phyloP scores from a whole-genome alignment of 1,140 invertebrate species.

The Dinoponera quadriceps region DNA sequence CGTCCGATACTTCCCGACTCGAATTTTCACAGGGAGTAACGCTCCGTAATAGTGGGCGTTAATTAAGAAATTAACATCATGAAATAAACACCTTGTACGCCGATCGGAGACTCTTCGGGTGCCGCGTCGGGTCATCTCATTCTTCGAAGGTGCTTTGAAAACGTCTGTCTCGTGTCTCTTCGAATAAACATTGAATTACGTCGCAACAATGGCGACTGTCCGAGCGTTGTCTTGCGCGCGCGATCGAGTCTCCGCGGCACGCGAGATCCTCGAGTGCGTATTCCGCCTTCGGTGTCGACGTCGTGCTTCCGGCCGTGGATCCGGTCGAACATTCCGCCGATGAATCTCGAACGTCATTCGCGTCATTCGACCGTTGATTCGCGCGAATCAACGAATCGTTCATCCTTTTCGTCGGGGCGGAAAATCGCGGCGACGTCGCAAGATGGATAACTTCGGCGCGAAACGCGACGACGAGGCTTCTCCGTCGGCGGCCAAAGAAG shows the following conservation, averaged over 20 bases:
- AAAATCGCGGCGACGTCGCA: too few relatives aligned
- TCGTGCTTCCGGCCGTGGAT: constrained; percentile 46
- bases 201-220: neutral
- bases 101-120: too few relatives aligned
- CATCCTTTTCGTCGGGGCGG: too few relatives aligned
- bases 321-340: constrained; percentile 46
- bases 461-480: constrained; percentile 35
- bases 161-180: neutral
- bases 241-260: constrained; percentile 5
- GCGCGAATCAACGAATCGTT: constrained; percentile 7
- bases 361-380: constrained; percentile 9
- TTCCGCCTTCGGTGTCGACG: constrained; percentile 30
- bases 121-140: neutral
- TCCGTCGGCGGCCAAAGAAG: constrained; percentile 37
- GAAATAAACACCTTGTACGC: too few relatives aligned
- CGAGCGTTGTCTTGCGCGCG: neutral
- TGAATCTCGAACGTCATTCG: neutral
- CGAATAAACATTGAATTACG: neutral
- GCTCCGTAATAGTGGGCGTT: too few relatives aligned
- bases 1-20: too few relatives aligned
- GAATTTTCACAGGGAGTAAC: too few relatives aligned
- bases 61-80: too few relatives aligned
- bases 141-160: neutral
- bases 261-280: neutral
- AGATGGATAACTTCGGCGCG: neutral